Evolutionary conservation across 1,140 invertebrate species (phyloP), one percentile per base, ranked within the genome.

Genomic region (Amphibalanus amphitrite): DNA sequence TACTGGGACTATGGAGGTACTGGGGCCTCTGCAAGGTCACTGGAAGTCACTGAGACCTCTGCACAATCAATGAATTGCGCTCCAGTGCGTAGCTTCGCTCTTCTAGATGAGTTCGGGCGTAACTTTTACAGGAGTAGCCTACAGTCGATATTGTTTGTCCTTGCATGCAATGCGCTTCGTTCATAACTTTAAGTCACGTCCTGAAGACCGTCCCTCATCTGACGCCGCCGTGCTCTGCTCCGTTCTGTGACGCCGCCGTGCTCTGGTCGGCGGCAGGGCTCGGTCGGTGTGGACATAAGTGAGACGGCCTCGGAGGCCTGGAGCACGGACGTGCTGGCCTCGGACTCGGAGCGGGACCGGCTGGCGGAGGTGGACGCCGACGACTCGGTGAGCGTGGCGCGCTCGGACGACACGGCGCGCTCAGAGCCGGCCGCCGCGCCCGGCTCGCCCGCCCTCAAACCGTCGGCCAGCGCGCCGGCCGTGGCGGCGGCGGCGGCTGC

Each of bases 261-360:
- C 47, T 13, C 13, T 25, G 20, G 26, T 6, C 30, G 25, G 26
- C 33, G 38, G 28, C 47, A 69, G 68, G n/a, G 33, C 33, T 47
- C 29, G 38, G 40, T 67, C 30, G 29, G 70, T 69, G 70, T 72
- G 30, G 92, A 95, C 79, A 86, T 89, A 17, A 91, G 89, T 25
- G 93, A 96, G 81, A 95, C 93, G 29, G 90, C 91, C 0, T 94
- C 91, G 75, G 95, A 97, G 82, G 94, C 93, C 0, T 98, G 95
- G 95, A 96, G 93, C 76, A 97, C 93, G 26, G 95, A 98, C 82
- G 95, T 97, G 33, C 82, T 97, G 68, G 91, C 93, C 0, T 96
- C 92, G 28, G 95, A 98, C 79, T 95, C 92, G 8, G 95, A 97
- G 79, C 79, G 80, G 3, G 81, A 82, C 67, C 84, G 93, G 69